phyloP scores from a whole-genome alignment of 2,113 vertebrate species.

The Jaculus jaculus region DNA sequence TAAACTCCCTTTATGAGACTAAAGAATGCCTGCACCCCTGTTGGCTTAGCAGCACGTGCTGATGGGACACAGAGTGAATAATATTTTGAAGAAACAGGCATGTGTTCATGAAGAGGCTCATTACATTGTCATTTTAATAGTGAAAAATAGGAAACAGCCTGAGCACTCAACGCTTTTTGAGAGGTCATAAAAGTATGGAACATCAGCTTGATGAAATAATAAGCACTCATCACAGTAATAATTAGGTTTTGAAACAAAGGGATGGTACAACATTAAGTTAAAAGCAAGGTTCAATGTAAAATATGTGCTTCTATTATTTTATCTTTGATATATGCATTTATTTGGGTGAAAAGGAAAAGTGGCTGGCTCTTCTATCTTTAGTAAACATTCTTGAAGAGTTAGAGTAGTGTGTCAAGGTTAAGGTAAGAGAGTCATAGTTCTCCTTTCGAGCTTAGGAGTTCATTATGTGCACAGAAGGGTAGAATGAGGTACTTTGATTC shows the following conservation, averaged over 20 bases:
- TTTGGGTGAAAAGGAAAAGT: background rate
- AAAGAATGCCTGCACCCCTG: background rate
- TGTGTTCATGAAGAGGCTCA: background rate
- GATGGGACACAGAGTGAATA: background rate
- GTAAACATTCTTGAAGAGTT: background rate
- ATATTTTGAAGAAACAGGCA: constrained; percentile 51
- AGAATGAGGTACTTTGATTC: background rate
- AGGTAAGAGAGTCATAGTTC: background rate
- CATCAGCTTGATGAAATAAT: constrained; percentile 36
- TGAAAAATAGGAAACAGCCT: constrained; percentile 30
- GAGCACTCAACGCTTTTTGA: background rate
- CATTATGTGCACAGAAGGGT: no score
- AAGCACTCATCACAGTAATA: constrained; percentile 21
- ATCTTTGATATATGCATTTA: background rate
- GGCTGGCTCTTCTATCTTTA: background rate
- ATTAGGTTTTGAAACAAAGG: constrained; percentile 41
- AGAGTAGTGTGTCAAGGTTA: background rate
- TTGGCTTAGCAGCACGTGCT: background rate
- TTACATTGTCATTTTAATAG: constrained; percentile 46
- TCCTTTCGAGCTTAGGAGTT: background rate
- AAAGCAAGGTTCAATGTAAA: constrained; percentile 22
- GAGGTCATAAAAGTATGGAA: background rate
- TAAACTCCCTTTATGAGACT: background rate
- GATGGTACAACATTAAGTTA: background rate
- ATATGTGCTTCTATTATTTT: background rate